Evolutionary conservation across 1,140 invertebrate species (phyloP), one percentile per base, ranked within the genome.

Genomic region (Muscidifurax raptorellus): DNA sequence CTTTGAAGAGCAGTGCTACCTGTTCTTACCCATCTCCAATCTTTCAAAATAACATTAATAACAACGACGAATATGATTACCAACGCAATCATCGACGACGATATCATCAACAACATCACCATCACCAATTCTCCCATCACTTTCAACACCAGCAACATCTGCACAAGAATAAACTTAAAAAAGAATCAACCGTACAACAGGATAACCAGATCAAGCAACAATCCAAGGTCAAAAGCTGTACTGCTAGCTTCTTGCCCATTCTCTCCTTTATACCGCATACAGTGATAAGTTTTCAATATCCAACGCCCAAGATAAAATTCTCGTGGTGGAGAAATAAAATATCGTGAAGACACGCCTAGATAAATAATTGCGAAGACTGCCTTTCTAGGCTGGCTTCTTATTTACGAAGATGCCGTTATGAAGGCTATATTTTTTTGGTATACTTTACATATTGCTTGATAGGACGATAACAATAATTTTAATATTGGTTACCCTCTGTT

Each of bases 291-390:
- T 92, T 94, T 89, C 91, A 91, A 75, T 93, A 92, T 84, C 90
- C 91, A 47, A 92, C 91, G 78, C 94, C 94, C 75, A 94, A 94
- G 88, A 94, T 95, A 90, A 93, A 95, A 88, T 95, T 95, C 90
- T 95, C 94, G 18, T 95, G 95, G 95, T 95, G 95, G 95, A 94
- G 95, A 47, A 95, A 95, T 78, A 95, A 95, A 90, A 95, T 95
- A 86, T 95, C 95, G 94, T 95, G 95, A 95, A 93, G 92, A 85
- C 89, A 92, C 90, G 92, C 91, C 74, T 93, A 92, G 89, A 83
- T 47, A 87, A 69, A 76, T 74, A 10, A 80, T 75, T 66, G n/a
- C n/a, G 72, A 77, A 81, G 84, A 81, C 79, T 81, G 64, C 72
- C 72, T 85, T 44, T 72, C 13, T 66, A n/a, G 78, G 59, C n/a